A percentile compares a stretch with the other conserved stretches of the same genome.
These are phyloP conservation scores for Microtus pennsylvanicus DNA, from an alignment of 2,113 vertebrate species.

Conservation along the genomic window DNA sequence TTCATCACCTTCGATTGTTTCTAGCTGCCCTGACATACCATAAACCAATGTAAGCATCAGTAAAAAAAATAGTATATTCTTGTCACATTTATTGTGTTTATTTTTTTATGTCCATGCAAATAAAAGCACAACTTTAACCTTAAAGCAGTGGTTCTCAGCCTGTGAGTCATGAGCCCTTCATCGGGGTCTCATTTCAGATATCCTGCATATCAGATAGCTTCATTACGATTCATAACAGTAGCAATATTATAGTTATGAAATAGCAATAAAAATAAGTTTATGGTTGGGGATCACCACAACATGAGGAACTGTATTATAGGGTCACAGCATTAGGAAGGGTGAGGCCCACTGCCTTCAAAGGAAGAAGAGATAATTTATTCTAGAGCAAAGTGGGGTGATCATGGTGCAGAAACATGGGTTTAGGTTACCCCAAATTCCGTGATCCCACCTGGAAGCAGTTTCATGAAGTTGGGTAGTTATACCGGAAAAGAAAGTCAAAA, in stretches of 20 bases:
- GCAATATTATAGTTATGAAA: not conserved
- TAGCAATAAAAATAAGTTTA: not conserved
- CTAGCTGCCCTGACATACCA: not conserved
- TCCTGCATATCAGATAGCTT: not conserved
- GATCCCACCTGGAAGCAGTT: not conserved
- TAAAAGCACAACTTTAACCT: not conserved
- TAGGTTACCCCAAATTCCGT: not conserved
- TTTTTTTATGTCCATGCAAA: not conserved
- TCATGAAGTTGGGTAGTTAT: not conserved
- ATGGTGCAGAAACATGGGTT: not conserved
- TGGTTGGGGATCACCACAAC: not conserved
- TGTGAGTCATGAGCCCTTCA: not conserved
- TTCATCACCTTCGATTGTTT: not conserved
- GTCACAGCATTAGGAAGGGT: no score
- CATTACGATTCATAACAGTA: not conserved
- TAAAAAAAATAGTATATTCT: not conserved
- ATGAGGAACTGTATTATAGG: not conserved
- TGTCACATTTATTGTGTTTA: not conserved
- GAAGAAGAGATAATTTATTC: not conserved
- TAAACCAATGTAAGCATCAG: not conserved
- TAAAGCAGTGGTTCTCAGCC: not conserved
- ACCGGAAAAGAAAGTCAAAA: not conserved
- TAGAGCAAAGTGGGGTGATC: not conserved
- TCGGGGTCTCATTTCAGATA: not conserved
- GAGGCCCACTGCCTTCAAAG: not conserved